Evolutionary conservation across 2,797 vertebrate genomes (phyloP).

Genomic region (Myripristis jacobus): DNA sequence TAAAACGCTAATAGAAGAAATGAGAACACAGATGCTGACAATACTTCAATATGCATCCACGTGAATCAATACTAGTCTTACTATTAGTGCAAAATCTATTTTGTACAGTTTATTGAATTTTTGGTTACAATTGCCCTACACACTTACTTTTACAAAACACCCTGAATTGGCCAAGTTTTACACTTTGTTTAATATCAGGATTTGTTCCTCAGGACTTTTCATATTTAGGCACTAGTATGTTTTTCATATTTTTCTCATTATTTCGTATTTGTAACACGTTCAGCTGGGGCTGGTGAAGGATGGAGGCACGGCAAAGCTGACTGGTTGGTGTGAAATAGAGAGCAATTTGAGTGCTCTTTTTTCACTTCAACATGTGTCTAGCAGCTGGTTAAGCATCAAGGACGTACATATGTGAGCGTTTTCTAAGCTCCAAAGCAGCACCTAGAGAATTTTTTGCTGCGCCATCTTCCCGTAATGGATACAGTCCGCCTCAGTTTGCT

Average conservation of each 20-base stretch:
- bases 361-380: conserved; percentile 67
- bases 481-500: conserved; percentile 50
- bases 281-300: background rate
- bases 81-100: conserved; percentile 3
- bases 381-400: conserved; percentile 72
- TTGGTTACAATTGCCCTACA: conserved; percentile 3
- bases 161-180: too few relatives aligned
- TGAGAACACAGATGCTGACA: background rate
- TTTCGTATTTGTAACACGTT: background rate
- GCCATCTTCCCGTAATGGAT: conserved; percentile 59
- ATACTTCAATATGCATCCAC: conserved; percentile 9
- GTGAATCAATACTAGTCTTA: background rate
- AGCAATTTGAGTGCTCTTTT: conserved; percentile 40
- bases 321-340: conserved; percentile 28
- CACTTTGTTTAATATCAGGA: too few relatives aligned
- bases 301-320: conserved; percentile 8
- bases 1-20: conserved; percentile 10
- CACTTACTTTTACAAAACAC: background rate
- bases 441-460: conserved; percentile 51
- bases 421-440: conserved; percentile 63
- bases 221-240: background rate
- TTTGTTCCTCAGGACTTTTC: too few relatives aligned
- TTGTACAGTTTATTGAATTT: background rate
- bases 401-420: conserved; percentile 66
- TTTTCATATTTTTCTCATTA: too few relatives aligned